These are phyloP conservation scores for Acyrthosiphon pisum DNA, from an alignment of 1,140 invertebrate genomes.

Conservation along the genomic window DNA sequence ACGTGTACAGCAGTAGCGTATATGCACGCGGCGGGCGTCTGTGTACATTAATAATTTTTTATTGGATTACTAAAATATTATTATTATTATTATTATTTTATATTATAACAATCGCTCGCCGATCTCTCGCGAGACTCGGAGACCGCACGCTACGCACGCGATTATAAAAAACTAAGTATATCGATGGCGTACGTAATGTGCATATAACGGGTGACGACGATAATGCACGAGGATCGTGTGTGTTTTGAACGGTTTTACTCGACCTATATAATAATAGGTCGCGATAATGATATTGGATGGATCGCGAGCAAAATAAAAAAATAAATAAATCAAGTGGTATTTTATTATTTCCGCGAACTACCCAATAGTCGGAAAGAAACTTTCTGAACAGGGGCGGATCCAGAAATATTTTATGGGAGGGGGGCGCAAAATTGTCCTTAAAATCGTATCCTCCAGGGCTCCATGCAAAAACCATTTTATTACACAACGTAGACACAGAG, in stretches of 20 bases:
- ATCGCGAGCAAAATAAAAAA: not conserved
- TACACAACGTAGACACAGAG: too few species aligned
- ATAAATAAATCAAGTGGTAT: too few species aligned
- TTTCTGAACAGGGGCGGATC: too few species aligned
- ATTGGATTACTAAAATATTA: not conserved
- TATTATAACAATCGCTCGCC: not conserved
- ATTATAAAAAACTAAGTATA: not conserved
- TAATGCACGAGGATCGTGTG: not conserved
- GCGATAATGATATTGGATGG: not conserved
- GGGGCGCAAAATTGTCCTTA: too few species aligned
- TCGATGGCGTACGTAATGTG: not conserved
- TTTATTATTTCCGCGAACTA: too few species aligned
- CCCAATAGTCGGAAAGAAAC: too few species aligned
- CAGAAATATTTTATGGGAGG: too few species aligned
- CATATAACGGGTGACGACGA: not conserved
- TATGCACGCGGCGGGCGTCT: not conserved
- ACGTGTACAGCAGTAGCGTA: not conserved
- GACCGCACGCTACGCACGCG: not conserved
- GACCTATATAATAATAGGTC: too few species aligned
- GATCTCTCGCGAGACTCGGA: not conserved
- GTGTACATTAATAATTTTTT: not conserved
- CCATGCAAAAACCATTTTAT: too few species aligned
- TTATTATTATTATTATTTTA: constrained; percentile 19
- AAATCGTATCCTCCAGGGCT: too few species aligned
- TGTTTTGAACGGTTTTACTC: not conserved